A percentile compares a stretch with the other conserved stretches of the same genome.
These are phyloP conservation scores for Branchipolynoe longqiensis DNA, from an alignment of 2,888 invertebrate species.

Conservation along the genomic window DNA sequence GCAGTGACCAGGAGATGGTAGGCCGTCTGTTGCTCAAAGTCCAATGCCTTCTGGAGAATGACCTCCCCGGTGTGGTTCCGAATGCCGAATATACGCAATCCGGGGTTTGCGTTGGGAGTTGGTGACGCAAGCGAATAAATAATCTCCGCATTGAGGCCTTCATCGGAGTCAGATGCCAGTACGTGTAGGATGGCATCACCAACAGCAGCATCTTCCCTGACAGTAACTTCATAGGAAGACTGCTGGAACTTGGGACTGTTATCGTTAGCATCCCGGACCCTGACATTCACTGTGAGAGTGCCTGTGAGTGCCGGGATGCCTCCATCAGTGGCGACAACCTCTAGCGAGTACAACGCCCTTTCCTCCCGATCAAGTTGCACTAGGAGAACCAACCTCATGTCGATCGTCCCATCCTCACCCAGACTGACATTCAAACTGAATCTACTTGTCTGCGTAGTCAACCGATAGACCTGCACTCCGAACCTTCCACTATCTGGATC, in stretches of 20 bases:
- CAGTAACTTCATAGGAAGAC: conserved; percentile 37
- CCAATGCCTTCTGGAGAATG: conserved; percentile 18
- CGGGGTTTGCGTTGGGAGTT: conserved; percentile 21
- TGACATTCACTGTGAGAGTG: conserved; percentile 47
- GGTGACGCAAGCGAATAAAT: conserved; percentile 41
- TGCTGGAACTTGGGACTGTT: conserved; percentile 58
- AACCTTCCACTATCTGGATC: conserved; percentile 55
- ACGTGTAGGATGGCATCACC: conserved; percentile 52
- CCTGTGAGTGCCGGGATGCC: conserved; percentile 47
- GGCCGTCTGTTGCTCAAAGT: conserved; percentile 38
- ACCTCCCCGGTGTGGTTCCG: conserved; percentile 56
- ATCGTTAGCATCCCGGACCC: conserved; percentile 52
- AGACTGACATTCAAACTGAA: conserved; percentile 39
- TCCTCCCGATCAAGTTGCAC: conserved; percentile 44
- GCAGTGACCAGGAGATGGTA: conserved; percentile 54
- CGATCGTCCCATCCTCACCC: conserved; percentile 32
- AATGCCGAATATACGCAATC: conserved; percentile 38
- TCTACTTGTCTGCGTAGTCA: conserved; percentile 7
- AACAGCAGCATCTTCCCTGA: conserved; percentile 37
- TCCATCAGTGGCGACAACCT: conserved; percentile 52
- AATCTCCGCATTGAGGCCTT: conserved; percentile 23
- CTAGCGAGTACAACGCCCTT: conserved; percentile 12
- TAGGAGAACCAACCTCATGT: conserved; percentile 35
- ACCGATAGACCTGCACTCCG: conserved; percentile 50
- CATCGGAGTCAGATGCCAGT: conserved; percentile 40